Percentiles rank a stretch among this genome's conserved stretches.
Conservation (phyloP, 2,797 vertebrate genomes). For the Onychomys leucogaster region DNA sequence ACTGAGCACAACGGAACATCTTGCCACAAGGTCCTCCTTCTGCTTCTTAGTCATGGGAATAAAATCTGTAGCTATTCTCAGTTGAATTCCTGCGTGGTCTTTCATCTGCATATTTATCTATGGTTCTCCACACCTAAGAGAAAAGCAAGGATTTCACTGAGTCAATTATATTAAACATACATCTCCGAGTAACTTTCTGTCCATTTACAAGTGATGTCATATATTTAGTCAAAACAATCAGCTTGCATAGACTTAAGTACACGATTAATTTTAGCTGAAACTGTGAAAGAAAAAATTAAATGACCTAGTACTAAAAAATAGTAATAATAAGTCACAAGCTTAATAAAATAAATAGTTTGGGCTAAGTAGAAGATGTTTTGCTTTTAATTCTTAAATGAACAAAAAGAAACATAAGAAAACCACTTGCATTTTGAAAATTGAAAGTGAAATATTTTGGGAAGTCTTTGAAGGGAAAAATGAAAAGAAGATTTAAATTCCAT, state of each 20-base stretch:
- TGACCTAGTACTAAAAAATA: neutral
- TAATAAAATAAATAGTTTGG: constrained; percentile 16
- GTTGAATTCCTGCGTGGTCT: neutral
- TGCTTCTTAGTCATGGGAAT: neutral
- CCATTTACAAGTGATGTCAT: constrained; percentile 6
- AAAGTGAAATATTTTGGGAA: constrained; percentile 11
- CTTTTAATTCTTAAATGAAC: constrained; percentile 23
- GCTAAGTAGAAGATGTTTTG: neutral
- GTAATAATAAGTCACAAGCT: neutral
- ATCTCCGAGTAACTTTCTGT: neutral
- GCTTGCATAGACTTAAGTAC: neutral
- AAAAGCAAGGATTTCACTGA: neutral
- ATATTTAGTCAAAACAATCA: constrained; percentile 30
- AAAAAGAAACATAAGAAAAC: neutral
- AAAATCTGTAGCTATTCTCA: neutral
- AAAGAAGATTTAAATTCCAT: neutral
- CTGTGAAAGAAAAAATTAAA: neutral
- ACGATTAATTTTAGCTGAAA: constrained; percentile 23
- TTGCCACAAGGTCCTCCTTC: neutral
- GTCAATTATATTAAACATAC: neutral
- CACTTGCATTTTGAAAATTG: constrained; percentile 5
- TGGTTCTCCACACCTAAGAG: neutral
- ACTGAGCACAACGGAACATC: neutral
- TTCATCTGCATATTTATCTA: neutral
- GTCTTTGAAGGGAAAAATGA: neutral